phyloP scores from a whole-genome alignment of 2,113 vertebrate genomes.

The Lophochroa leadbeateri region DNA sequence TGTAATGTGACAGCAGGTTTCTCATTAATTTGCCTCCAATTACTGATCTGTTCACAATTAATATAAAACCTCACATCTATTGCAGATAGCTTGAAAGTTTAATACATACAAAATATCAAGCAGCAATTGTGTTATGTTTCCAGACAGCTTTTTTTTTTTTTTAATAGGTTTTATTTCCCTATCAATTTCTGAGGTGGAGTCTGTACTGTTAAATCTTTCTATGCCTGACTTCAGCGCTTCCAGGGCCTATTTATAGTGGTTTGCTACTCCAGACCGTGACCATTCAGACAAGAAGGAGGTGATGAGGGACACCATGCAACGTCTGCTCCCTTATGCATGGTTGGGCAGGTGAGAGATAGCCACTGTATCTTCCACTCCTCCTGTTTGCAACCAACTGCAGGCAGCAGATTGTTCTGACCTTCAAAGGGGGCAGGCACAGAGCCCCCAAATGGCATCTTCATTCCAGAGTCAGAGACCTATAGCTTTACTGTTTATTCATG shows the following conservation, averaged over 20 bases:
- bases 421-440: not conserved
- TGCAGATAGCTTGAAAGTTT: slow-evolving; percentile 39
- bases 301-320: not conserved
- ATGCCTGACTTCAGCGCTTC: not conserved
- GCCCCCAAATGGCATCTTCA: not conserved
- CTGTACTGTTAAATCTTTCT: not conserved
- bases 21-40: slow-evolving; percentile 70
- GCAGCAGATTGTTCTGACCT: not conserved
- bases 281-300: not conserved
- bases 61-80: slow-evolving; percentile 59
- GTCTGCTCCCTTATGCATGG: not conserved
- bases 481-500: not conserved
- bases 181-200: not conserved
- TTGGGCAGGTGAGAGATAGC: not conserved
- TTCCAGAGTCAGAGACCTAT: not conserved
- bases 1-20: slow-evolving; percentile 73
- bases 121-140: not conserved
- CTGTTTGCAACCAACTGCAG: not conserved
- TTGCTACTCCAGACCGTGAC: not conserved
- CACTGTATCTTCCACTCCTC: not conserved
- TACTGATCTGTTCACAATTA: slow-evolving; percentile 70
- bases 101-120: not conserved
- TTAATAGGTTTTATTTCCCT: not conserved
- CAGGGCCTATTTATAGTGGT: not conserved
- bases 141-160: not conserved